Conservation (phyloP, 1,140 invertebrate species). For the Panagrolaimus sp. region DNA sequence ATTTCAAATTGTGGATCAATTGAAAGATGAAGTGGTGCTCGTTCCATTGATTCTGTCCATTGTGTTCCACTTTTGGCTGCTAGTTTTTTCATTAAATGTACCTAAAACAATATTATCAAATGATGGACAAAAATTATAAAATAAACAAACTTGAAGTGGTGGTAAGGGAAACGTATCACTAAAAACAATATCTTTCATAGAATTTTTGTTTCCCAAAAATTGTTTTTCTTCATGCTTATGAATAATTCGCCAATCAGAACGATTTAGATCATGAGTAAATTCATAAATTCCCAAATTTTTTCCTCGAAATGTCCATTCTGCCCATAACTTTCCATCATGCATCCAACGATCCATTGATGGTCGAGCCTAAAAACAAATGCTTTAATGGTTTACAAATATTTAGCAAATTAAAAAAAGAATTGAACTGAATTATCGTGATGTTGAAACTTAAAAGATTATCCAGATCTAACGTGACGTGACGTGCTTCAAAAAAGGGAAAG, state of each 20-base stretch:
- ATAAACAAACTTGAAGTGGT: conserved; percentile 49
- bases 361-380: conserved; percentile 43
- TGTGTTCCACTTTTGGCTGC: conserved; percentile 31
- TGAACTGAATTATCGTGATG: background rate
- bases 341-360: conserved; percentile 58
- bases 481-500: too few species aligned
- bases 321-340: conserved; percentile 48
- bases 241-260: conserved; percentile 54
- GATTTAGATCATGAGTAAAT: conserved; percentile 52
- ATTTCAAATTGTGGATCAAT: conserved; percentile 56
- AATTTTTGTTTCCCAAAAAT: conserved; percentile 33
- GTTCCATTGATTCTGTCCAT: conserved; percentile 12
- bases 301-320: conserved; percentile 56
- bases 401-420: background rate
- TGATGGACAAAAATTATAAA: conserved; percentile 1
- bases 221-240: conserved; percentile 56
- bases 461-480: too few species aligned
- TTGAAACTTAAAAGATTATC: too few species aligned
- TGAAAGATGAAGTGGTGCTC: conserved; percentile 46
- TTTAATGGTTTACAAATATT: background rate
- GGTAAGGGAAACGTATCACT: conserved; percentile 53
- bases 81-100: conserved; percentile 37
- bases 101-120: conserved; percentile 32
- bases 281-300: conserved; percentile 54
- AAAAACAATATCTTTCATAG: conserved; percentile 39